These are phyloP conservation scores for Megalonaias nervosa DNA, from an alignment of 1,140 invertebrate species.

Conservation along the genomic window DNA sequence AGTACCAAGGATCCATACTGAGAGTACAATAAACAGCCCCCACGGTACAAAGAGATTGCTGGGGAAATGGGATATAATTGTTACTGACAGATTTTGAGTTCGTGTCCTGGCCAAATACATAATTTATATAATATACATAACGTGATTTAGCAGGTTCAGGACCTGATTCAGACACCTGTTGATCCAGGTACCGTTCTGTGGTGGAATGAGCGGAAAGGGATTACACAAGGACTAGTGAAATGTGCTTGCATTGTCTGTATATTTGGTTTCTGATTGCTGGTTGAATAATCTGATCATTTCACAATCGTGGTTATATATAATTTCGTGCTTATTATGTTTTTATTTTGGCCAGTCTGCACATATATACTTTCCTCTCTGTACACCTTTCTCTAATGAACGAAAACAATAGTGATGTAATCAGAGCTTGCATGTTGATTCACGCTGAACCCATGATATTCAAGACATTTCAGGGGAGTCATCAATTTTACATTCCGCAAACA, in stretches of 20 bases:
- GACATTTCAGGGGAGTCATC: slow-evolving; percentile 2
- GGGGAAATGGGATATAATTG: background rate
- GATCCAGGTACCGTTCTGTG: background rate
- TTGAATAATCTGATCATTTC: background rate
- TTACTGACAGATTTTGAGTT: background rate
- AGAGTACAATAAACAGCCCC: background rate
- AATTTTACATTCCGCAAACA: slow-evolving; percentile 3
- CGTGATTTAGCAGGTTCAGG: slow-evolving; percentile 2
- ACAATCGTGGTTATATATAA: background rate
- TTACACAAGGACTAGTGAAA: background rate
- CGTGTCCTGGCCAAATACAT: background rate
- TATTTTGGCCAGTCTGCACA: background rate
- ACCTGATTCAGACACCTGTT: background rate
- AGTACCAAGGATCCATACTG: background rate
- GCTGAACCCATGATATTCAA: slow-evolving; percentile 9
- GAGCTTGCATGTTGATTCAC: slow-evolving; percentile 9
- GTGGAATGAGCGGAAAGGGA: background rate
- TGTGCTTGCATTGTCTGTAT: background rate
- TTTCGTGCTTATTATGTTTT: background rate
- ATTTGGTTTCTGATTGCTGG: background rate
- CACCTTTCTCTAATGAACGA: slow-evolving; percentile 2
- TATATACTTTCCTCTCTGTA: slow-evolving; percentile 2
- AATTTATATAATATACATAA: background rate
- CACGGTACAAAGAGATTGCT: background rate
- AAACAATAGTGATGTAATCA: slow-evolving; percentile 11